These are phyloP conservation scores for Pterostichus madidus DNA, from an alignment of 2,888 invertebrate species.

Conservation along the genomic window DNA sequence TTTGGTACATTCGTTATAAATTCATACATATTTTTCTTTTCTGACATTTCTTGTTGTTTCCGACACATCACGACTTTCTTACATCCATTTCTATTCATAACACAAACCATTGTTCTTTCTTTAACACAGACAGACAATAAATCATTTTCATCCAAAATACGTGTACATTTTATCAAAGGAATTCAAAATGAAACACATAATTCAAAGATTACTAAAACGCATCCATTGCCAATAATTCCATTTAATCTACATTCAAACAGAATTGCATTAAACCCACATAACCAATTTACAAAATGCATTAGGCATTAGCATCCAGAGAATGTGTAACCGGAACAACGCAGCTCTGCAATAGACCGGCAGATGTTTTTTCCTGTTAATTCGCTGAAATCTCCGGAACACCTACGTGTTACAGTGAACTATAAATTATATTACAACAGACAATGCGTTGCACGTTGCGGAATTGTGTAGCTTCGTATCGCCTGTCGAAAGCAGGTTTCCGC, in stretches of 20 bases:
- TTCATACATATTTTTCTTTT: constrained; percentile 11
- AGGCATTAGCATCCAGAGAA: constrained; percentile 5
- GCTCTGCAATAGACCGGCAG: neutral
- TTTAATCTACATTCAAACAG: constrained; percentile 28
- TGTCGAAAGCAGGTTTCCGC: constrained; percentile 34
- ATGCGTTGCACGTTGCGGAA: neutral
- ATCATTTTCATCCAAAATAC: neutral
- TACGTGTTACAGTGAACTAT: constrained; percentile 5
- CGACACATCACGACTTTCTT: constrained; percentile 29
- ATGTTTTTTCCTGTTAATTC: constrained; percentile 3
- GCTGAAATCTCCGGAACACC: neutral
- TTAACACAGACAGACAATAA: constrained; percentile 1
- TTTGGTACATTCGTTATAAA: too few relatives aligned
- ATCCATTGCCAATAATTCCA: neutral
- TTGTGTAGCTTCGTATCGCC: neutral
- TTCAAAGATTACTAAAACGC: neutral
- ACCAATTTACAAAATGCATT: constrained; percentile 19
- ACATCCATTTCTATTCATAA: constrained; percentile 22
- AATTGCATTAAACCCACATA: constrained; percentile 14
- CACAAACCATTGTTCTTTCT: constrained; percentile 11
- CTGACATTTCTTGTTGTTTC: neutral
- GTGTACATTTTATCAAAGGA: neutral
- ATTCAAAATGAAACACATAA: constrained; percentile 1
- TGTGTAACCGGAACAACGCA: neutral
- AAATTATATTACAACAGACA: constrained; percentile 34